Base-by-base conservation (phyloP, 2,113 vertebrate species). In the Prinia subflava region DNA sequence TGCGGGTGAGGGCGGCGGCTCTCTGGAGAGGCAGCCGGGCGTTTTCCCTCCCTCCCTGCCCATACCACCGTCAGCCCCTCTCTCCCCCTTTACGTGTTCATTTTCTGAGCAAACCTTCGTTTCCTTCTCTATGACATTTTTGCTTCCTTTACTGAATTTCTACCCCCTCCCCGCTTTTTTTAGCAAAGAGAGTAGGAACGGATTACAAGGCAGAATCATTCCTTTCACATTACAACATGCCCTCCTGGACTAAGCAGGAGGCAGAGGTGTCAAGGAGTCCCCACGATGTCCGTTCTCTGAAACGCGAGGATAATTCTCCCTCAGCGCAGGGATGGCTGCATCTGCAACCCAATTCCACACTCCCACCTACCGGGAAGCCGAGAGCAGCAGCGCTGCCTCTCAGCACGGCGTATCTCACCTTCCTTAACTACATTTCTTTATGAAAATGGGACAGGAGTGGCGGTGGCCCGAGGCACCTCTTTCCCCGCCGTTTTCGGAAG, bases 301-400 rank as follows among this genome's bases (percentile, higher is more conserved):
- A 42, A 39, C 11, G 21, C 15, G 19, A 21, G 49, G 30, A 9
- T 41, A 24, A 9, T 27, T 23, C n/a, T 27, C 15, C 55, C 83
- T 62, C 37, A 3, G 75, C 28, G 17, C 30, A 65, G 35, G n/a
- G 41, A 3, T 9, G n/a, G 55, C 35, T 15, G 50, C 75, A 9
- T 11, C 70, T 3, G 57, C 81, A 90, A 11, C 63, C 83, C 75
- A 63, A 4, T 83, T 90, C 83, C 14, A 44, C 60, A 47, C 79
- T 37, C 83, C 83, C 81, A 53, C 83, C 91, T 81, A 37, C 90
- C 13, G 74, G 83, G 80, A 73, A 63, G 73, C 80, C 13, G 24
- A 9, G 59, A 81, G 69, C 64, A 87, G 77, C 65, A 4, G 75
- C 1, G 4, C 59, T 15, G 64, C 68, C 53, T 25, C 20, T 3